Percentiles rank a stretch among this genome's conserved stretches.
These are phyloP conservation scores for Teleopsis dalmanni DNA, from an alignment of 1,140 invertebrate genomes.

Conservation along the genomic window DNA sequence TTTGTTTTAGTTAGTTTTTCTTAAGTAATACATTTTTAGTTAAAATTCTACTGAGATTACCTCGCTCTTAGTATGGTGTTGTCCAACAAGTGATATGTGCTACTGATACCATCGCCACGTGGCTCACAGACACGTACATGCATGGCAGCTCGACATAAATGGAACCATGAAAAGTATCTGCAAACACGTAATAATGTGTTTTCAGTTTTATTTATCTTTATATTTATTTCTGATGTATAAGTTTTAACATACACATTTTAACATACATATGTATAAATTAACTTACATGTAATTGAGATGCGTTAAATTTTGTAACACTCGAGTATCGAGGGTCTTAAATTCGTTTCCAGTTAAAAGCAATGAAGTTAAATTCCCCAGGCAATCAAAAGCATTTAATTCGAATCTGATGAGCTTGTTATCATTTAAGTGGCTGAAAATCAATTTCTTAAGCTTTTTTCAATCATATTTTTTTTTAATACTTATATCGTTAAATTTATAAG, in stretches of 20 bases:
- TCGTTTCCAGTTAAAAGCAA: slow-evolving; percentile 40
- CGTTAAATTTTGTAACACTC: slow-evolving; percentile 42
- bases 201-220: background rate
- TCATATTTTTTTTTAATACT: background rate
- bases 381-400: slow-evolving; percentile 40
- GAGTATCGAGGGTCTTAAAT: slow-evolving; percentile 43
- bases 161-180: slow-evolving; percentile 58
- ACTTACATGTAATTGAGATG: slow-evolving; percentile 48
- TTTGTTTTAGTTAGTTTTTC: no score
- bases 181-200: slow-evolving; percentile 22
- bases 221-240: background rate
- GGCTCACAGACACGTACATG: slow-evolving; percentile 54
- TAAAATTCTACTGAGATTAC: no score
- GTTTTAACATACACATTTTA: background rate
- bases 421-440: slow-evolving; percentile 28
- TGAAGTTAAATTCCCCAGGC: slow-evolving; percentile 32
- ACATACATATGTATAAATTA: background rate
- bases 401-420: slow-evolving; percentile 37
- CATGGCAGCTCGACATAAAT: slow-evolving; percentile 52
- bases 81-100: slow-evolving; percentile 53
- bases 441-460: background rate
- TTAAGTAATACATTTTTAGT: no score
- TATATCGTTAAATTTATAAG: background rate
- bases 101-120: slow-evolving; percentile 56
- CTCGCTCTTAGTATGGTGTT: slow-evolving; percentile 50